These are phyloP conservation scores for Archivesica marissinica DNA, from an alignment of 1,140 invertebrate genomes.

Conservation along the genomic window DNA sequence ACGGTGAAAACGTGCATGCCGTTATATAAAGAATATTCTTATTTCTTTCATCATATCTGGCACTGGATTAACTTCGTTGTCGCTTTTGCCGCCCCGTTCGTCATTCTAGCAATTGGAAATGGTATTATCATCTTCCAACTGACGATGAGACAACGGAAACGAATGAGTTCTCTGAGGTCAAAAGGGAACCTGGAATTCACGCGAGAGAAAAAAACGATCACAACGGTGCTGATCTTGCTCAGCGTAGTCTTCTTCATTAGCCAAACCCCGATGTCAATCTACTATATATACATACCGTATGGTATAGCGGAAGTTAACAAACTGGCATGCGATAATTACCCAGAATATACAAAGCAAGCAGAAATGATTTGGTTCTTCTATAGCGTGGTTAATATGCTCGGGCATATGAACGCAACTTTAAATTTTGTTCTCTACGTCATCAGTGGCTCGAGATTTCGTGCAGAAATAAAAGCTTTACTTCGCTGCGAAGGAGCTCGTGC, in stretches of 20 bases:
- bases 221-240: slow-evolving; percentile 25
- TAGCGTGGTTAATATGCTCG: neutral
- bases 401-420: slow-evolving; percentile 37
- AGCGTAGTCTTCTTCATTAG: slow-evolving; percentile 43
- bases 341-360: slow-evolving; percentile 4
- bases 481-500: slow-evolving; percentile 1
- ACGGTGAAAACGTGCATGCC: slow-evolving; percentile 4
- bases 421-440: slow-evolving; percentile 33
- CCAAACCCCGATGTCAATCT: slow-evolving; percentile 39
- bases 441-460: slow-evolving; percentile 31
- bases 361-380: slow-evolving; percentile 42
- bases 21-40: slow-evolving; percentile 11
- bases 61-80: slow-evolving; percentile 43
- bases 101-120: slow-evolving; percentile 28
- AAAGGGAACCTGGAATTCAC: neutral
- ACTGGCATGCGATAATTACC: slow-evolving; percentile 21
- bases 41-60: slow-evolving; percentile 40
- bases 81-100: slow-evolving; percentile 16
- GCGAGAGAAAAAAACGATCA: slow-evolving; percentile 1
- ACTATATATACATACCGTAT: slow-evolving; percentile 38
- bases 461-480: slow-evolving; percentile 16
- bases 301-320: slow-evolving; percentile 1
- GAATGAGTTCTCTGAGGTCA: slow-evolving; percentile 10
- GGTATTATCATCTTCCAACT: slow-evolving; percentile 12
- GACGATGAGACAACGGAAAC: neutral